Evolutionary conservation across 1,140 invertebrate genomes (phyloP).

Genomic region (Prorops nasuta): DNA sequence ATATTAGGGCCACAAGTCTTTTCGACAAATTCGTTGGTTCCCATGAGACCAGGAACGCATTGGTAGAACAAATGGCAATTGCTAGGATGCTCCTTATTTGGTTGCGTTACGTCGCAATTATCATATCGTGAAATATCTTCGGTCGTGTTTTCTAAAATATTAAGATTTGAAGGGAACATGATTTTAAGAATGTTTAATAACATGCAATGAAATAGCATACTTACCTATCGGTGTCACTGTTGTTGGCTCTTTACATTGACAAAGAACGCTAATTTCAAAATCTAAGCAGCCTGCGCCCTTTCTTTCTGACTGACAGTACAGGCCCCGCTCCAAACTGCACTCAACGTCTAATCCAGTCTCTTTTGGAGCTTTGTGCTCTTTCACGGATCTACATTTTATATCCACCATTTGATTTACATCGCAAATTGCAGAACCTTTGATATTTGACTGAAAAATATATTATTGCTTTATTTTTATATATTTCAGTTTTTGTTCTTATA

Average conservation of each 20-base stretch:
- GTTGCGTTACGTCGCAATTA: slow-evolving; percentile 46
- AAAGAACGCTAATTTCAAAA: slow-evolving; percentile 73
- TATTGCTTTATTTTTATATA: background rate
- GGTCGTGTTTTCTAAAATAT: slow-evolving; percentile 1
- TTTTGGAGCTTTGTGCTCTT: slow-evolving; percentile 62
- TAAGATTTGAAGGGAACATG: too few species aligned
- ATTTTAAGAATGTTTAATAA: slow-evolving; percentile 1
- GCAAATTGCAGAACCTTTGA: slow-evolving; percentile 58
- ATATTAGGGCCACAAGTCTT: slow-evolving; percentile 61
- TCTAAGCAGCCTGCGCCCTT: slow-evolving; percentile 59
- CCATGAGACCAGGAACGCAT: slow-evolving; percentile 49
- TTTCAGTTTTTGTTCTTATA: background rate
- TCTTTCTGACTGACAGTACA: slow-evolving; percentile 61
- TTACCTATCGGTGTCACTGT: slow-evolving; percentile 12
- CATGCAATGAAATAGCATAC: background rate
- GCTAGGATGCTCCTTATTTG: slow-evolving; percentile 52
- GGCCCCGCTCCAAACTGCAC: slow-evolving; percentile 70
- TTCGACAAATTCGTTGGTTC: slow-evolving; percentile 52
- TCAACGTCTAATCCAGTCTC: slow-evolving; percentile 71
- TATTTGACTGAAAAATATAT: slow-evolving; percentile 32
- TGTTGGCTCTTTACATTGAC: slow-evolving; percentile 56
- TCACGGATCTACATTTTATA: slow-evolving; percentile 72
- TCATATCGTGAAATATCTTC: slow-evolving; percentile 7
- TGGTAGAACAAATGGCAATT: slow-evolving; percentile 65
- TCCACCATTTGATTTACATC: slow-evolving; percentile 62